Evolutionary conservation across 2,797 vertebrate genomes (phyloP).

Genomic region (Mionectes olivaceus): DNA sequence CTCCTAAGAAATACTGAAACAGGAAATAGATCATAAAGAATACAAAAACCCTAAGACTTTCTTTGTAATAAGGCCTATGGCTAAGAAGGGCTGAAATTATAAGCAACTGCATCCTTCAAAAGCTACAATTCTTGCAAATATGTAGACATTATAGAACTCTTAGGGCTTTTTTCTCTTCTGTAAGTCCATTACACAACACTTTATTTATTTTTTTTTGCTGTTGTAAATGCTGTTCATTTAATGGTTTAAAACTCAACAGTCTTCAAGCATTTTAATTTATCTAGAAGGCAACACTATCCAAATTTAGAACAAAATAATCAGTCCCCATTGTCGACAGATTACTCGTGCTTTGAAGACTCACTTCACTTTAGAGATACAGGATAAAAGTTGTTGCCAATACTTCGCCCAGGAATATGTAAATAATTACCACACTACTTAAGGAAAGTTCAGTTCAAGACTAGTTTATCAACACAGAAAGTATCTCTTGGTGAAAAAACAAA

Average conservation of each 20-base stretch:
- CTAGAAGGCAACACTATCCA: background rate
- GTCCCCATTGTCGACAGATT: background rate
- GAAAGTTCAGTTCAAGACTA: background rate
- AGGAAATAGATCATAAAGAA: slow-evolving; percentile 3
- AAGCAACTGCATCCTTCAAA: background rate
- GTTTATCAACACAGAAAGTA: background rate
- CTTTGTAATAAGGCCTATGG: background rate
- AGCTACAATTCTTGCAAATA: background rate
- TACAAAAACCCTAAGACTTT: background rate
- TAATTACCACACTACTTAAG: background rate
- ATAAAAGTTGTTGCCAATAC: background rate
- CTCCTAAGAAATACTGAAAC: background rate
- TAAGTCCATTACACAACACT: background rate
- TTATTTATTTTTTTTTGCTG: background rate
- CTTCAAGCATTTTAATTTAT: background rate
- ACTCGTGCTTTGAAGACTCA: background rate
- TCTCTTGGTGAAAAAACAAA: background rate
- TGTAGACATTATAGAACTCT: background rate
- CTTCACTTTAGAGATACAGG: background rate
- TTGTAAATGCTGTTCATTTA: background rate
- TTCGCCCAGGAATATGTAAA: background rate
- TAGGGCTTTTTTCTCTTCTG: background rate
- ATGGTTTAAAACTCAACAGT: background rate
- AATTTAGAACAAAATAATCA: background rate
- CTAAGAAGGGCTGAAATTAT: background rate